phyloP scores from a whole-genome alignment of 2,888 invertebrate species.

The Argyresthia goedartella region DNA sequence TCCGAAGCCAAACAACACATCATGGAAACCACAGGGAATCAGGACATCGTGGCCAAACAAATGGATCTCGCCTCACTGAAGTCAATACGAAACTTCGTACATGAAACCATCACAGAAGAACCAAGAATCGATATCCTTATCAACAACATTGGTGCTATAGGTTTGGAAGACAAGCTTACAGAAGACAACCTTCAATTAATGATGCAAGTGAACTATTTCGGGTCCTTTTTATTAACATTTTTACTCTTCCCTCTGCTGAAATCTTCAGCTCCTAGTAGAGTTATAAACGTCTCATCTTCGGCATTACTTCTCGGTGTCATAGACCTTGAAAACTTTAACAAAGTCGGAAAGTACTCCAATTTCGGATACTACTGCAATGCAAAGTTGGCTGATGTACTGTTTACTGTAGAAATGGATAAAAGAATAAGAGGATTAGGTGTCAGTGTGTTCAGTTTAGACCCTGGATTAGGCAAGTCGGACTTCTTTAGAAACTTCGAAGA shows the following conservation, averaged over 20 bases:
- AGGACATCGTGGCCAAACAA: slow-evolving; percentile 31
- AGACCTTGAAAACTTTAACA: slow-evolving; percentile 80
- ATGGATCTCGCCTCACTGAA: slow-evolving; percentile 63
- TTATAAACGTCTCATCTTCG: slow-evolving; percentile 52
- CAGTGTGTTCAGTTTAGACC: slow-evolving; percentile 85
- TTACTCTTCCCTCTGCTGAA: slow-evolving; percentile 38
- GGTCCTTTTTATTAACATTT: slow-evolving; percentile 39
- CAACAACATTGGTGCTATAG: slow-evolving; percentile 63
- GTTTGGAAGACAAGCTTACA: slow-evolving; percentile 51
- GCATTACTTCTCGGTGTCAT: slow-evolving; percentile 77
- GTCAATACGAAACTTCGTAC: slow-evolving; percentile 70
- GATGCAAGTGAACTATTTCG: slow-evolving; percentile 70
- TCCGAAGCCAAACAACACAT: slow-evolving; percentile 26
- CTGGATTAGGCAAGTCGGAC: slow-evolving; percentile 82
- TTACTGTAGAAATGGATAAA: slow-evolving; percentile 64
- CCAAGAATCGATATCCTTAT: slow-evolving; percentile 53
- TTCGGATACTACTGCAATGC: slow-evolving; percentile 68
- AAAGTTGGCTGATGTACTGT: slow-evolving; percentile 37
- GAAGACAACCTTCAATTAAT: slow-evolving; percentile 72
- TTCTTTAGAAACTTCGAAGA: slow-evolving; percentile 74
- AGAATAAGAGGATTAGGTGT: slow-evolving; percentile 43
- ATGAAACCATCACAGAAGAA: slow-evolving; percentile 57
- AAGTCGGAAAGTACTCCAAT: slow-evolving; percentile 72
- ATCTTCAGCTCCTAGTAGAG: slow-evolving; percentile 38
- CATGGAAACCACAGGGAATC: slow-evolving; percentile 23